Evolutionary conservation across 2,888 invertebrate species (phyloP).

Genomic region (Chloroclystis v-ata): DNA sequence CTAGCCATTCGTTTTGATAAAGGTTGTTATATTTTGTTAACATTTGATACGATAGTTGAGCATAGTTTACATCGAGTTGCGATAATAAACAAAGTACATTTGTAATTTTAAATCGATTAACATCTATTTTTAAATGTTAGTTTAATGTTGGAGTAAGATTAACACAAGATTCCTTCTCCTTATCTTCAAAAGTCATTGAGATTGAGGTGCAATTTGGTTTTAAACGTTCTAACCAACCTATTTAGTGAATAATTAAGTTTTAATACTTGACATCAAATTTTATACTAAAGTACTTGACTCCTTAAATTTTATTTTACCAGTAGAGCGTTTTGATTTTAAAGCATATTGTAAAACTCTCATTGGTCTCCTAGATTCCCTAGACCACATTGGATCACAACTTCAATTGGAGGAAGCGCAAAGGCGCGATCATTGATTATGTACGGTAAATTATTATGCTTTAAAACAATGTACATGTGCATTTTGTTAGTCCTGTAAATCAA

Average conservation of each 20-base stretch:
- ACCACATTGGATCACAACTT: slow-evolving; percentile 31
- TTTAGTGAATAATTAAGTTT: background rate
- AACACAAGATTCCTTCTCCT: slow-evolving; percentile 53
- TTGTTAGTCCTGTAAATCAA: slow-evolving; percentile 53
- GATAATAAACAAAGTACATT: slow-evolving; percentile 71
- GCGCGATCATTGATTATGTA: slow-evolving; percentile 38
- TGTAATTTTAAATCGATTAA: slow-evolving; percentile 65
- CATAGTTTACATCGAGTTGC: slow-evolving; percentile 69
- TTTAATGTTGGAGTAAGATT: slow-evolving; percentile 55
- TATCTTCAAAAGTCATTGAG: slow-evolving; percentile 29
- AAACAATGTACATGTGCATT: slow-evolving; percentile 59
- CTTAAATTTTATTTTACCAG: background rate
- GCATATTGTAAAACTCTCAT: slow-evolving; percentile 8
- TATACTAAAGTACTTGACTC: background rate
- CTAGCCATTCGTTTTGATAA: slow-evolving; percentile 47
- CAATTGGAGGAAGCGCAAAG: slow-evolving; percentile 35
- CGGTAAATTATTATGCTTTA: slow-evolving; percentile 47
- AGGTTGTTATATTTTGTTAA: slow-evolving; percentile 60
- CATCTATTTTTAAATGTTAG: slow-evolving; percentile 61
- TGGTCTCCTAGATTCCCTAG: slow-evolving; percentile 3
- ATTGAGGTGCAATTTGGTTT: slow-evolving; percentile 15
- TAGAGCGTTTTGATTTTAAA: slow-evolving; percentile 8
- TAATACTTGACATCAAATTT: slow-evolving; percentile 1
- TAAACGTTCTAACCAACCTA: background rate
- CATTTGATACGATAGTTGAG: slow-evolving; percentile 64